Evolutionary conservation across 92 coral and sea anemone genomes (phyloP).

Genomic region (Epizoanthus stellaris): DNA sequence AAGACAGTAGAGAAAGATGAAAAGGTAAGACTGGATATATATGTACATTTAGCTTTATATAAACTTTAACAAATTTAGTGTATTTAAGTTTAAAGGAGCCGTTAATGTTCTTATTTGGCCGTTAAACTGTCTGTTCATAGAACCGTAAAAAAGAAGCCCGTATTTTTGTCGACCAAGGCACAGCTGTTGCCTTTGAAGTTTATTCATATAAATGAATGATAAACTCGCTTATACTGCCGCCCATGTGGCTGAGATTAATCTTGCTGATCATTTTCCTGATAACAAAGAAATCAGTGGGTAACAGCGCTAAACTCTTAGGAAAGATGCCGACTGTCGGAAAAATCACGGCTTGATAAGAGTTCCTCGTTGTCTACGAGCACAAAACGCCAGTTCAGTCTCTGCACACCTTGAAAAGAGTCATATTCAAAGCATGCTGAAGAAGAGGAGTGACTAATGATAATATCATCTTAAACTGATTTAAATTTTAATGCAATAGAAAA

Average conservation of each 20-base stretch:
- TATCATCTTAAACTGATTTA: too few relatives aligned
- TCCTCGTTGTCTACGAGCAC: too few relatives aligned
- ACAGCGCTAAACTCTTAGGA: not conserved
- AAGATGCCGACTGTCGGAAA: not conserved
- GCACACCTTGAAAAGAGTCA: too few relatives aligned
- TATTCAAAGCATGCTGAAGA: too few relatives aligned
- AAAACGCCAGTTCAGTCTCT: not conserved
- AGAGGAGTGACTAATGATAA: too few relatives aligned
- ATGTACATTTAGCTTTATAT: not conserved
- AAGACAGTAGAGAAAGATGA: not conserved
- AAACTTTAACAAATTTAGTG: not conserved
- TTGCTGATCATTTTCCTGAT: not conserved
- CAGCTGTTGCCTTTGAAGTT: slow-evolving; percentile 2
- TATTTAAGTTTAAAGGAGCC: not conserved
- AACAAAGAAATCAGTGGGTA: not conserved
- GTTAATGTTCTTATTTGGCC: not conserved
- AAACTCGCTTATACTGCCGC: not conserved
- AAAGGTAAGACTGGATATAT: not conserved
- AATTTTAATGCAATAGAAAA: too few relatives aligned
- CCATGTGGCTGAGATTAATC: too few relatives aligned
- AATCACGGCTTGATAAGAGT: too few relatives aligned
- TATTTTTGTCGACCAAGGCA: not conserved
- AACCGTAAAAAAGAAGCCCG: too few relatives aligned
- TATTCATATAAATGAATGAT: not conserved
- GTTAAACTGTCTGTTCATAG: not conserved